Conservation (phyloP, 2,113 vertebrate species). For the Brachirus orientalis region DNA sequence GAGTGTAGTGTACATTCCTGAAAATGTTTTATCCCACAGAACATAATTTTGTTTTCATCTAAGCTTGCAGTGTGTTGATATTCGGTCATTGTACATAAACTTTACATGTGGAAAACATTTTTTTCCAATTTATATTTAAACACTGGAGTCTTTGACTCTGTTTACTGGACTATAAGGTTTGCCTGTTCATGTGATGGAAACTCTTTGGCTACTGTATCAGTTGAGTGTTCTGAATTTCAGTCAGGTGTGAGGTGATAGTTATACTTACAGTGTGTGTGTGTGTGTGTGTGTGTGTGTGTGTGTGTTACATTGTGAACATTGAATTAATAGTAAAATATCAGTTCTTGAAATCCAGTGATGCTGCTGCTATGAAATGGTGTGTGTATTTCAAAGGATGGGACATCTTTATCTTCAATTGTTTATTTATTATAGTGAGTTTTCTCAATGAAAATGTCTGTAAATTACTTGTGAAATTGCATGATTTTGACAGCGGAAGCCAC, state of each 20-base stretch:
- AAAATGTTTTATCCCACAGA: conserved; percentile 24
- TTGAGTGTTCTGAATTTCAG: conserved; percentile 46
- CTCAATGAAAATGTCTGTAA: conserved; percentile 10
- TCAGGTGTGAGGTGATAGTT: conserved; percentile 46
- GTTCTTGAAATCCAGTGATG: conserved; percentile 28
- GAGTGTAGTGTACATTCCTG: conserved; percentile 65
- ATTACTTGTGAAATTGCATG: conserved; percentile 40
- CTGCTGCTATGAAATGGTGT: conserved; percentile 26
- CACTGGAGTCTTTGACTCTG: conserved; percentile 15
- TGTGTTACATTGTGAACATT: conserved; percentile 41
- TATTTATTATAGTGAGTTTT: conserved; percentile 21
- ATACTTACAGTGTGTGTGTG: no score
- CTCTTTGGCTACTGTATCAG: conserved; percentile 44
- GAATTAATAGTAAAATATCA: conserved; percentile 25
- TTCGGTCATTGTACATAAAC: conserved; percentile 28
- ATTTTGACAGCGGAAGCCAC: conserved; percentile 12
- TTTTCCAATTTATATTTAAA: conserved; percentile 23
- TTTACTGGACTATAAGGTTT: conserved; percentile 34
- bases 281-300: conserved; percentile 66
- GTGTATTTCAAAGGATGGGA: conserved; percentile 25
- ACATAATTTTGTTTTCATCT: conserved; percentile 26
- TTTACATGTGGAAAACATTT: conserved; percentile 1
- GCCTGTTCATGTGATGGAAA: conserved; percentile 31
- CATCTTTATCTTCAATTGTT: conserved; percentile 5
- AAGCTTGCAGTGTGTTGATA: conserved; percentile 46